These are phyloP conservation scores for Typhlomys cinereus DNA, from an alignment of 2,113 vertebrate species.

Conservation along the genomic window DNA sequence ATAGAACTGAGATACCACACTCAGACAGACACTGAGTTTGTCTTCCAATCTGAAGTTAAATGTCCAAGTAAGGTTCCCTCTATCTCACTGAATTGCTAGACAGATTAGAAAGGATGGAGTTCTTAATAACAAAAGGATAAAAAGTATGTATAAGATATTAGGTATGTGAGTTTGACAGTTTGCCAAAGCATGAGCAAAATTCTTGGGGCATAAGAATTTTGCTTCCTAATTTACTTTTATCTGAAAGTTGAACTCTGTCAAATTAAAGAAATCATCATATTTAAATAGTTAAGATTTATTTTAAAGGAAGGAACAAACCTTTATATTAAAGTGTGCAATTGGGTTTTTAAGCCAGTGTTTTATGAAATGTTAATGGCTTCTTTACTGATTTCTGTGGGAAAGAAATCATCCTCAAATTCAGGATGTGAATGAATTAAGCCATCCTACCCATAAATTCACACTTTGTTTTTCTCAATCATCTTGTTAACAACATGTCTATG, in stretches of 20 bases:
- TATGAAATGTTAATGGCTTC: neutral
- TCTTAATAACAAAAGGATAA: neutral
- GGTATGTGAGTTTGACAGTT: neutral
- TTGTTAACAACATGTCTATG: neutral
- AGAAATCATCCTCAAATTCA: conserved; percentile 20
- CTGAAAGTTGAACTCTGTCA: neutral
- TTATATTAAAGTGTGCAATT: neutral
- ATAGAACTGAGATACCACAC: neutral
- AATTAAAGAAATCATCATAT: neutral
- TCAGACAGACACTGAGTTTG: neutral
- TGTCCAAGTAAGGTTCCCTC: neutral
- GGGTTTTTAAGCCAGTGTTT: neutral
- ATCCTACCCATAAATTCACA: neutral
- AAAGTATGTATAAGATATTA: neutral
- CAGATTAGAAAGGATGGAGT: neutral
- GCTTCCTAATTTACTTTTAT: neutral
- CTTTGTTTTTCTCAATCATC: neutral
- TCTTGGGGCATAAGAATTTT: conserved; percentile 12
- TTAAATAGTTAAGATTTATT: conserved; percentile 11
- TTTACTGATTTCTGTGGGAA: conserved; percentile 14
- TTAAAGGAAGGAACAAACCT: neutral
- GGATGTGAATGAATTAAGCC: neutral
- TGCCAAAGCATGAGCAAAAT: neutral
- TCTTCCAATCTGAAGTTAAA: neutral
- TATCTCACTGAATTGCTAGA: neutral